Evolutionary conservation across 2,888 invertebrate species (phyloP), one percentile per base, ranked within the genome.

Genomic region (Morpho achilles): DNA sequence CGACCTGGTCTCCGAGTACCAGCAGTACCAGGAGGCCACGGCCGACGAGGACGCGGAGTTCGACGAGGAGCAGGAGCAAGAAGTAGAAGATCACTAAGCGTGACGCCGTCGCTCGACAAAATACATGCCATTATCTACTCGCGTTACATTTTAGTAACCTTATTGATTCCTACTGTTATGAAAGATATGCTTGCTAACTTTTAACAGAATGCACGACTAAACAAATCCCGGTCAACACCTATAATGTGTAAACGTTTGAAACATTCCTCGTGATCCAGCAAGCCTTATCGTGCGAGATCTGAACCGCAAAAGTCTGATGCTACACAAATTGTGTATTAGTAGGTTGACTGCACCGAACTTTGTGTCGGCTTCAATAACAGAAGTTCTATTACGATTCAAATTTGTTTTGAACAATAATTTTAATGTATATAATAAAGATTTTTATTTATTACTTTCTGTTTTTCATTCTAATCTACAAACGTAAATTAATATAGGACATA

Each of bases 1-100:
- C 84, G 96, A 96, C 78, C 84, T 96, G 82, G 96, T 96, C 7
- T 96, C 96, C 0, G 97, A 97, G 83, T 97, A 97, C 87, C 97
- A 97, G 83, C 97, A 97, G 80, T 97, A 97, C 91, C 97, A 97
- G 87, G 97, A 95, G 82, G 96, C 96, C 63, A 95, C 95, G 66
- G 95, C 95, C 69, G 95, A 95, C 75, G 95, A 95, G 77, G 95
- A 95, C 76, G 94, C 94, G 0, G 95, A 95, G 86, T 96, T 95
- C 84, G 95, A 95, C 72, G 95, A 95, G 82, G 94, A 94, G 70
- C 93, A 93, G 67, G 94, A 94, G 79, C 94, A 93, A 67, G 94
- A 94, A 73, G 91, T 94, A 62, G 94, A 94, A 62, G 93, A 94
- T 72, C 83, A 76, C 69, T 87, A 86, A 74, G 71, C 67, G 61